phyloP scores from a whole-genome alignment of 1,140 invertebrate genomes.

The Saccostrea glomerata region DNA sequence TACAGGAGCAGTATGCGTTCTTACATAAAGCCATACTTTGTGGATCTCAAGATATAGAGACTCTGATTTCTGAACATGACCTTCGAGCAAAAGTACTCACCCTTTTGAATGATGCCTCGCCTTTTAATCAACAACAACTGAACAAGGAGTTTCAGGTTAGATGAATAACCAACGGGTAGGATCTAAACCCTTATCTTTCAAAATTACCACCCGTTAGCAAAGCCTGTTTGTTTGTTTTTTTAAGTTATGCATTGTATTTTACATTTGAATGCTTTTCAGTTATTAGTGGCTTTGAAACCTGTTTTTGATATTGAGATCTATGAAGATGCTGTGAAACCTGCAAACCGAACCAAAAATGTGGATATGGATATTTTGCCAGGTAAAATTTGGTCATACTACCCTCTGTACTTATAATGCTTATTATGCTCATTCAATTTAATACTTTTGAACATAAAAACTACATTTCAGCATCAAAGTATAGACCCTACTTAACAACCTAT shows the following conservation, averaged over 20 bases:
- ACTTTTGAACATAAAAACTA: too few species aligned
- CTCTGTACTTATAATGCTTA: too few species aligned
- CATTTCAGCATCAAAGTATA: too few species aligned
- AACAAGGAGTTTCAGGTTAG: background rate
- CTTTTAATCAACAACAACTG: background rate
- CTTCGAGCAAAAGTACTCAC: background rate
- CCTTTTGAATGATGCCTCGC: too few species aligned
- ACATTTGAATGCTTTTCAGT: background rate
- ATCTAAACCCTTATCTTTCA: too few species aligned
- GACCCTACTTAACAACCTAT: background rate
- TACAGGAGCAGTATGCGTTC: background rate
- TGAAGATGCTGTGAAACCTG: background rate
- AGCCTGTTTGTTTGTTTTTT: background rate
- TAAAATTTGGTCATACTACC: too few species aligned
- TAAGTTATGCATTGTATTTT: background rate
- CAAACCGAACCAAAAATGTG: background rate
- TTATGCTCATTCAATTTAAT: too few species aligned
- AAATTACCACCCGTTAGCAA: too few species aligned
- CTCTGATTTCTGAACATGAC: background rate
- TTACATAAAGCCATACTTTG: background rate
- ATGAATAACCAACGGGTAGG: too few species aligned
- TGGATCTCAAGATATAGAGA: background rate
- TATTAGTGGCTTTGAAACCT: background rate
- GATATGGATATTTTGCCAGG: background rate
- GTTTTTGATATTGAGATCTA: background rate